phyloP scores from a whole-genome alignment of 2,888 invertebrate genomes.

The Lasiommata megera region DNA sequence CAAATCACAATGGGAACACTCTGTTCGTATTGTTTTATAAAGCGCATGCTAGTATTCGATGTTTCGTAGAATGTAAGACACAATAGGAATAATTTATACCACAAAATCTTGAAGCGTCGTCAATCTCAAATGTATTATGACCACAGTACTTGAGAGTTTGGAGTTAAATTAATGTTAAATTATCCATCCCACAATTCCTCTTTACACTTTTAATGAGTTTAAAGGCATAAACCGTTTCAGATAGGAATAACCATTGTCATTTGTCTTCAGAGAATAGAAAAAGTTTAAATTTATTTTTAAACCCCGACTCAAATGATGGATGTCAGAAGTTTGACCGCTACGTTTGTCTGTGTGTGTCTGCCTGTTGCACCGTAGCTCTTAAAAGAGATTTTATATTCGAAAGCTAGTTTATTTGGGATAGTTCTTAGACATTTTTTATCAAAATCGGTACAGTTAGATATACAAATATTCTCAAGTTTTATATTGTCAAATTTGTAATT shows the following conservation, averaged over 20 bases:
- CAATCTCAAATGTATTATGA: background rate
- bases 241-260: background rate
- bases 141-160: background rate
- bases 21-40: slow-evolving; percentile 5
- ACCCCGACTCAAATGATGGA: no score
- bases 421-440: no score
- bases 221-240: background rate
- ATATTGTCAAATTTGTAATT: no score
- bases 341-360: no score
- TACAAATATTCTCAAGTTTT: no score
- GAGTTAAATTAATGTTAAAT: background rate
- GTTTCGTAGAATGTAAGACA: background rate
- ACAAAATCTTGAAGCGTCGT: background rate
- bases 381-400: no score
- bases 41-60: slow-evolving; percentile 2
- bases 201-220: background rate
- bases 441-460: no score
- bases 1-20: slow-evolving; percentile 6
- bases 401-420: no score
- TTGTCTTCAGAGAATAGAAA: background rate
- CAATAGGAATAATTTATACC: background rate
- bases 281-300: background rate
- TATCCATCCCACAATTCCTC: background rate
- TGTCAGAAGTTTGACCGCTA: no score
- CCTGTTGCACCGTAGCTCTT: no score